A percentile compares a stretch with the other conserved stretches of the same genome.
phyloP scores from a whole-genome alignment of 2,113 vertebrate genomes.

The Odobenus rosmarus region DNA sequence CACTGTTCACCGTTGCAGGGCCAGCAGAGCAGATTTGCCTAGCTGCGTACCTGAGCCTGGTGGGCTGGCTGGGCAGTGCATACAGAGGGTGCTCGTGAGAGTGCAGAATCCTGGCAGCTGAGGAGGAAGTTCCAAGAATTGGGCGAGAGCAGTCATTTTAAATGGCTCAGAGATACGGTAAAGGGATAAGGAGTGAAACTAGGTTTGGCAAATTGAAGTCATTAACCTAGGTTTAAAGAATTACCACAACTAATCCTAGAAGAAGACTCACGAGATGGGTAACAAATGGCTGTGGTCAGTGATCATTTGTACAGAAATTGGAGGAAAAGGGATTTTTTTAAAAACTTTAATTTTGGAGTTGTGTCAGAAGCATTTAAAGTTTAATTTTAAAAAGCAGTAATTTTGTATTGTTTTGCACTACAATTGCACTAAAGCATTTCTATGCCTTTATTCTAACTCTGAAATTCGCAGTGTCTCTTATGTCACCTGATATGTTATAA shows the following conservation, averaged over 20 bases:
- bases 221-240: not conserved
- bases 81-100: not conserved
- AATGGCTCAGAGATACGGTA: not conserved
- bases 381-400: not conserved
- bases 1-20: not conserved
- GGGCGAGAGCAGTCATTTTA: not conserved
- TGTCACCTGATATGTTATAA: not conserved
- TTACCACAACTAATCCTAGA: not conserved
- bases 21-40: rapidly evolving
- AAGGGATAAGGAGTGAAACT: not conserved
- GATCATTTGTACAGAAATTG: not conserved
- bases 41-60: not conserved
- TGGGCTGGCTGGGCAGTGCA: not conserved
- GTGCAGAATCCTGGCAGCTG: not conserved
- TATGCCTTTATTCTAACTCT: not conserved
- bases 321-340: not conserved
- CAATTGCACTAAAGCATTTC: not conserved
- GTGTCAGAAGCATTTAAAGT: not conserved
- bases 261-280: not conserved
- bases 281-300: too few relatives aligned
- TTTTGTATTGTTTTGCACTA: not conserved
- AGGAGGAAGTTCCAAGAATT: not conserved
- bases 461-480: not conserved
- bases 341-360: not conserved
- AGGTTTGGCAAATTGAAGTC: not conserved